phyloP scores from a whole-genome alignment of 2,113 vertebrate genomes.

The Nothobranchius kuhntae region DNA sequence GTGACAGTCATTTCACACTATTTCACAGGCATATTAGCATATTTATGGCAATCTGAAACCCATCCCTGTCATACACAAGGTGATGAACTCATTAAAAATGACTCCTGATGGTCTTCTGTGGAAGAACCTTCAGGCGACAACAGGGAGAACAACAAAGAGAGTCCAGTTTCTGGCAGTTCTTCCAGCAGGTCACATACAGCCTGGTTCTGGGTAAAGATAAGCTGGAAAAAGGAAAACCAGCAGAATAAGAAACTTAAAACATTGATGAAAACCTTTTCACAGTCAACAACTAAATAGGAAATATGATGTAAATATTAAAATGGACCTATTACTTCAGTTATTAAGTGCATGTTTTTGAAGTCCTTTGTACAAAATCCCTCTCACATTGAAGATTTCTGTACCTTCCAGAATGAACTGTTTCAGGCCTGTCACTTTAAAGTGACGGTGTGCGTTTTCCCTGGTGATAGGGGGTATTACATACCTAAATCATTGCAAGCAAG shows the following conservation, averaged over 20 bases:
- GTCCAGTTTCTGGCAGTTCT: slow-evolving; percentile 10
- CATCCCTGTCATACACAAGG: slow-evolving; percentile 26
- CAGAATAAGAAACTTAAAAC: too few species aligned
- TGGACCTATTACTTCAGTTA: too few species aligned
- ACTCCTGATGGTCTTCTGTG: slow-evolving; percentile 11
- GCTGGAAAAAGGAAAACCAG: too few species aligned
- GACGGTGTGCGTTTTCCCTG: too few species aligned
- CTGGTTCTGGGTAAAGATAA: not conserved
- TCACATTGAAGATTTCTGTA: too few species aligned
- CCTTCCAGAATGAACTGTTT: too few species aligned
- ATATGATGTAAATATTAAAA: not conserved
- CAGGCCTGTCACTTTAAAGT: too few species aligned
- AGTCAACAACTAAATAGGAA: not conserved
- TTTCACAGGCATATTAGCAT: slow-evolving; percentile 47
- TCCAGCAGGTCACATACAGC: not conserved
- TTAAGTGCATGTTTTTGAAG: too few species aligned
- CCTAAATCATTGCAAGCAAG: too few species aligned
- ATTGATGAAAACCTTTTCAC: not conserved
- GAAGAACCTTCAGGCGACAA: slow-evolving; percentile 39
- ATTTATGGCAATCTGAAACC: slow-evolving; percentile 50
- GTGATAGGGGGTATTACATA: too few species aligned
- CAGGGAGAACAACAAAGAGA: slow-evolving; percentile 1
- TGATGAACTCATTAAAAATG: slow-evolving; percentile 57
- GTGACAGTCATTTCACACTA: slow-evolving; percentile 25
- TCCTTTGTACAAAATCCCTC: too few species aligned